phyloP scores from a whole-genome alignment of 2,888 invertebrate species.

The Brachylomia viminalis region DNA sequence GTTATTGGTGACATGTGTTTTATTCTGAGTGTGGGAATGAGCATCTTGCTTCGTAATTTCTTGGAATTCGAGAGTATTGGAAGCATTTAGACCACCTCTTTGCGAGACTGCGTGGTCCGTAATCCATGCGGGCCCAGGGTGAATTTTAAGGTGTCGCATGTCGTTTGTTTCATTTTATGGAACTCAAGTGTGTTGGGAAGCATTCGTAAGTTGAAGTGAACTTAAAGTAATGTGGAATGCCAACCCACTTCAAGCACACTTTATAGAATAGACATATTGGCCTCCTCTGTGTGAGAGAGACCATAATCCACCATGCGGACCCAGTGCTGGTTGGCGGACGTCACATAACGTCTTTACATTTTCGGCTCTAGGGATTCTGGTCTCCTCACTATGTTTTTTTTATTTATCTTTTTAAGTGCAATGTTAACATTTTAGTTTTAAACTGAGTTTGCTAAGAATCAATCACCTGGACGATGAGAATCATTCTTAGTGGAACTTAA shows the following conservation, averaged over 20 bases:
- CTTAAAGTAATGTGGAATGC: too few relatives aligned
- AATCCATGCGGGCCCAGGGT: background rate
- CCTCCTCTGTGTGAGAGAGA: too few relatives aligned
- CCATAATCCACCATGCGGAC: background rate
- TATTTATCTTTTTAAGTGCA: background rate
- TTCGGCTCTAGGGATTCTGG: too few relatives aligned
- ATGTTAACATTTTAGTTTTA: background rate
- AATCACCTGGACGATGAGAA: background rate
- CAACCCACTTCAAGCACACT: too few relatives aligned
- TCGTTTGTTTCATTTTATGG: too few relatives aligned
- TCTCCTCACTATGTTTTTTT: background rate
- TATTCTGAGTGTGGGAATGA: conserved; percentile 13
- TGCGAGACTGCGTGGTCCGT: background rate
- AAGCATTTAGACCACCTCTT: background rate
- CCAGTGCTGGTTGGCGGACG: too few relatives aligned
- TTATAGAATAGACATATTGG: too few relatives aligned
- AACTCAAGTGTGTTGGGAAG: too few relatives aligned
- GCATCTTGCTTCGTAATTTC: background rate
- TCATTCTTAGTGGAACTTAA: background rate
- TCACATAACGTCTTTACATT: background rate
- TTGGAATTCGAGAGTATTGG: background rate
- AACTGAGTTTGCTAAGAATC: background rate
- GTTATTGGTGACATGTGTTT: conserved; percentile 44
- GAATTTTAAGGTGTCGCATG: background rate
- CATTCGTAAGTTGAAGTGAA: too few relatives aligned